phyloP scores from a whole-genome alignment of 2,797 vertebrate genomes.

The Coregonus sp. region DNA sequence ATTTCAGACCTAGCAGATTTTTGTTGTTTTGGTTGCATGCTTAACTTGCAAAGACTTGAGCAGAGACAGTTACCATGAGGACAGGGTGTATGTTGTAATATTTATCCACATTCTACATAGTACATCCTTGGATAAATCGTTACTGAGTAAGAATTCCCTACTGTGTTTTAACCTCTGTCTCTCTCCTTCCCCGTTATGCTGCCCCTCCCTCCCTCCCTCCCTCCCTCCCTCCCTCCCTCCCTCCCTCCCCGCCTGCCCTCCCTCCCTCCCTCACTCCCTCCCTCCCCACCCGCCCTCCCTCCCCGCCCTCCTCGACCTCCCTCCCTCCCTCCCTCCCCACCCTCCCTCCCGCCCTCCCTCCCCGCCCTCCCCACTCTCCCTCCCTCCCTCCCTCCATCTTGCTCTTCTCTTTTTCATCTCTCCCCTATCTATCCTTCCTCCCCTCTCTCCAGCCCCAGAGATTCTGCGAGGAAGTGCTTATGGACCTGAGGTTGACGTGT shows the following conservation, averaged over 20 bases:
- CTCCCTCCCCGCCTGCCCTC: no score
- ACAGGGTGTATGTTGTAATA: not conserved
- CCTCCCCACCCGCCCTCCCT: no score
- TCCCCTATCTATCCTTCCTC: not conserved
- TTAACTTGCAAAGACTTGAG: not conserved
- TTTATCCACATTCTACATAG: not conserved
- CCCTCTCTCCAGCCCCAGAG: constrained; percentile 78
- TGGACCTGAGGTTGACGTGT: constrained; percentile 89
- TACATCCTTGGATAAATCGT: not conserved
- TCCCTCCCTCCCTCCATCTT: not conserved
- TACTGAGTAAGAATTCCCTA: not conserved
- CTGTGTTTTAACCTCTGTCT: not conserved
- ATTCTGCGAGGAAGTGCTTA: constrained; percentile 86
- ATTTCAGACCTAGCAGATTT: not conserved
- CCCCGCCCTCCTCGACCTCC: no score
- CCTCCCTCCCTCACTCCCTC: no score
- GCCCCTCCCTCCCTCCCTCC: no score
- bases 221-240: no score
- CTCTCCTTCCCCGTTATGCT: not conserved
- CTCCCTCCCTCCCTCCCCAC: no score
- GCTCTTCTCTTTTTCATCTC: not conserved
- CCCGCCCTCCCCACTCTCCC: not conserved
- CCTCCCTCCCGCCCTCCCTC: no score
- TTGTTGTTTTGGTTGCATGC: not conserved
- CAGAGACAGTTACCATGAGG: not conserved